phyloP scores from a whole-genome alignment of 2,888 invertebrate species.

The Sinhomidia bicolor region DNA sequence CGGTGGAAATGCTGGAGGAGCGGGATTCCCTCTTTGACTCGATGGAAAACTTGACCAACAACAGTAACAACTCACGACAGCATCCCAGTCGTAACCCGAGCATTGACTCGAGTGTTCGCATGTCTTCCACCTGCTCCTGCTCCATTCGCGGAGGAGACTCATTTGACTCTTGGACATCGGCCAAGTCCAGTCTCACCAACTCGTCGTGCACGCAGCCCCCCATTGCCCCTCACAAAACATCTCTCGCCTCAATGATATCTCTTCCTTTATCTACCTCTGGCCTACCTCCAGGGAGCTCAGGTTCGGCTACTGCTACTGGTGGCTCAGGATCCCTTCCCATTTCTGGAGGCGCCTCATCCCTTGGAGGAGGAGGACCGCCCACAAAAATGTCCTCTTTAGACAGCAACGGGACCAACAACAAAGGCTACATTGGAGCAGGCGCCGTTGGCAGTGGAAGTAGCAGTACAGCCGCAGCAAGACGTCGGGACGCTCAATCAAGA shows the following conservation, averaged over 20 bases:
- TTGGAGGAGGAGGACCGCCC: constrained; percentile 9
- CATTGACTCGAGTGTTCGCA: constrained; percentile 79
- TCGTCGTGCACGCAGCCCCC: constrained; percentile 77
- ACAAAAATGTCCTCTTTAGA: constrained; percentile 55
- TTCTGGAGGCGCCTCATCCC: background rate
- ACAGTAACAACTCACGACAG: constrained; percentile 53
- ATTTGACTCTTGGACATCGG: constrained; percentile 80
- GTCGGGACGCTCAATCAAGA: constrained; percentile 62
- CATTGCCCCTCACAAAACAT: constrained; percentile 64
- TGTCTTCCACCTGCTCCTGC: constrained; percentile 80
- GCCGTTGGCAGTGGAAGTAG: background rate
- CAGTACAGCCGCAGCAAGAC: background rate
- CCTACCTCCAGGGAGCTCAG: constrained; percentile 6
- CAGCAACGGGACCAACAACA: constrained; percentile 62
- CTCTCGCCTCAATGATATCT: constrained; percentile 71
- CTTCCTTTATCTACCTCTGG: constrained; percentile 61
- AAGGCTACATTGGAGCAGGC: background rate
- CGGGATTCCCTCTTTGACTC: constrained; percentile 79
- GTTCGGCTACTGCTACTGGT: background rate
- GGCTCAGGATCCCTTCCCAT: background rate
- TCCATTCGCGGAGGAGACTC: constrained; percentile 80
- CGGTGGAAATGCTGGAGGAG: constrained; percentile 78
- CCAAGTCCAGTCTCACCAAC: constrained; percentile 79
- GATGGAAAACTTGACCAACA: constrained; percentile 78
- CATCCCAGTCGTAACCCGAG: constrained; percentile 78